phyloP scores from a whole-genome alignment of 2,797 vertebrate species.

The Halcyon badia region DNA sequence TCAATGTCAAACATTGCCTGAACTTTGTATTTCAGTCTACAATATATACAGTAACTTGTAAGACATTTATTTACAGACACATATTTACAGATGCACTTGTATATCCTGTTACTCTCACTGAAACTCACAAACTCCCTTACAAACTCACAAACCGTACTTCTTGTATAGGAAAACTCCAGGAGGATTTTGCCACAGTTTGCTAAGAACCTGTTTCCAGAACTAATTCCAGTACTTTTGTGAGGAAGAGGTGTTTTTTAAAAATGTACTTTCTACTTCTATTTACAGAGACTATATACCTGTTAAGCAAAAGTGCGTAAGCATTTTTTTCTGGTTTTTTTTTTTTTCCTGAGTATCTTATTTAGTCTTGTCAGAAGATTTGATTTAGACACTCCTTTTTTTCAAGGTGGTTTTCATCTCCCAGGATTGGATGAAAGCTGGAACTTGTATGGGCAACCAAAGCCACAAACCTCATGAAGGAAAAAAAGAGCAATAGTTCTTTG shows the following conservation, averaged over 20 bases:
- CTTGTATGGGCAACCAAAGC: neutral
- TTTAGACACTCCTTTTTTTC: neutral
- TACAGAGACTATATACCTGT: neutral
- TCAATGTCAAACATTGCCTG: neutral
- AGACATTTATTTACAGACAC: neutral
- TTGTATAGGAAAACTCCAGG: neutral
- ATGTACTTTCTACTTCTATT: neutral
- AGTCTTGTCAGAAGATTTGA: neutral
- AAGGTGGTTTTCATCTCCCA: neutral
- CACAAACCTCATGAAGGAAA: neutral
- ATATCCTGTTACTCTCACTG: neutral
- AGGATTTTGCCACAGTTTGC: neutral
- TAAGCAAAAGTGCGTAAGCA: neutral
- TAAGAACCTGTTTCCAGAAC: neutral
- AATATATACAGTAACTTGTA: neutral
- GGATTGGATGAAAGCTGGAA: neutral
- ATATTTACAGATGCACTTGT: neutral
- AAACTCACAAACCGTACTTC: too few relatives aligned
- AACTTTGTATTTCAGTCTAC: neutral
- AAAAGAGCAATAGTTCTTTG: neutral
- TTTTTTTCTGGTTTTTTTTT: neutral
- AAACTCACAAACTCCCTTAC: neutral
- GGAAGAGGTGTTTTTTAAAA: neutral
- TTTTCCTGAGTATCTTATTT: neutral
- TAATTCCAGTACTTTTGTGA: neutral